Evolutionary conservation across 2,888 invertebrate genomes (phyloP), one percentile per base, ranked within the genome.

Genomic region (Ceratothoa steindachneri): DNA sequence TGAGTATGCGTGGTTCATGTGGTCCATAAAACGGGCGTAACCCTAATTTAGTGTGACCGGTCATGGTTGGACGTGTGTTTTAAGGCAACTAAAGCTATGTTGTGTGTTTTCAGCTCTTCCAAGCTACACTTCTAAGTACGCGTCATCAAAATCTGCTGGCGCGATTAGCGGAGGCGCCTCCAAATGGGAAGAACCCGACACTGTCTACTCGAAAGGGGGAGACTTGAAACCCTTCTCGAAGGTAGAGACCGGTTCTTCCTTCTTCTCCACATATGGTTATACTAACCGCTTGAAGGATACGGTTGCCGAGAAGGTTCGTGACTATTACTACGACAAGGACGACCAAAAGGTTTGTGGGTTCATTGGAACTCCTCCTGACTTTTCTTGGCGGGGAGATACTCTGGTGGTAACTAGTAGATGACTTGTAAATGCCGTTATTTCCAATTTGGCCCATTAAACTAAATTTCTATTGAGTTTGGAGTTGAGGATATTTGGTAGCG

Each of bases 191-290:
- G 78, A 79, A 65, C 78, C 78, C 9, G 78, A 79, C 74, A 79
- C 78, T 7, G 78, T 79, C 31, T 79, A 69, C 72, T 73, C 72
- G 52, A 66, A 69, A 24, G 4, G 22, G 52, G 64, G 68, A 41
- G 78, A 76, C 73, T 73, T 69, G 72, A 79, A 79, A 29, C 78
- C 78, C 30, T 79, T 67, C 72, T 75, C 78, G 67, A 79, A 79
- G 78, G 78, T 79, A 79, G 78, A 79, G 67, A 75, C 74, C 22
- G 78, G 78, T 41, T 78, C 78, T 66, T 79, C 78, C 67, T 79
- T 79, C 78, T 79, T 76, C 75, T 79, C 78, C 30, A 76, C 78
- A 67, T 74, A 75, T 73, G 78, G 78, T 52, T 74, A 69, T 71
- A 79, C 78, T 72, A 72, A 73, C 74, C 73, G 78, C 69, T 74